phyloP scores from a whole-genome alignment of 2,888 invertebrate genomes.

The Chaetogeoica ovagalla region DNA sequence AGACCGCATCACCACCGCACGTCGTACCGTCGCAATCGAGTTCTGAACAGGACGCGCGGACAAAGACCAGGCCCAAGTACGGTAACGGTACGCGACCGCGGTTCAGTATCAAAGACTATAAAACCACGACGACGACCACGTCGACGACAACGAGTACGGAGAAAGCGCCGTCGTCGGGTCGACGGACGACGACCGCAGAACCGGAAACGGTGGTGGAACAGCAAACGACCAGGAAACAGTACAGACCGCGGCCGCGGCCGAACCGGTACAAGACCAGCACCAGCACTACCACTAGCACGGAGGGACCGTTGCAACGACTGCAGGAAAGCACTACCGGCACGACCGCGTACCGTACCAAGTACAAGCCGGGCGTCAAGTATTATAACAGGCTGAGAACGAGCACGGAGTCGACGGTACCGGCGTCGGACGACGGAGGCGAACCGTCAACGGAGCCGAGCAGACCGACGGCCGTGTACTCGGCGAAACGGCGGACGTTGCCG shows the following conservation, averaged over 20 bases:
- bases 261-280: conserved; percentile 44
- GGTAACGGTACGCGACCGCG: conserved; percentile 65
- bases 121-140: conserved; percentile 54
- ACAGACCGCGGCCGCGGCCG: conserved; percentile 59
- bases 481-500: conserved; percentile 56
- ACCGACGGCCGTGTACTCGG: conserved; percentile 56
- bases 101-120: conserved; percentile 78
- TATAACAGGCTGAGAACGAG: conserved; percentile 57
- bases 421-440: conserved; percentile 53
- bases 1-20: conserved; percentile 25
- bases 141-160: conserved; percentile 53
- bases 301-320: conserved; percentile 59
- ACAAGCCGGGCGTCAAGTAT: conserved; percentile 57
- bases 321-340: conserved; percentile 54
- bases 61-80: conserved; percentile 55
- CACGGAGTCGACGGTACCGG: conserved; percentile 55
- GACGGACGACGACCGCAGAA: conserved; percentile 17
- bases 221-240: conserved; percentile 58
- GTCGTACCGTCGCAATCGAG: background rate
- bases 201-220: conserved; percentile 56
- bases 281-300: conserved; percentile 54
- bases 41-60: conserved; percentile 28
- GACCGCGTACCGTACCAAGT: conserved; percentile 55
- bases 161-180: background rate
- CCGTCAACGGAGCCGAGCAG: conserved; percentile 52